phyloP scores from a whole-genome alignment of 1,140 invertebrate genomes.

The Meloidogyne floridensis region DNA sequence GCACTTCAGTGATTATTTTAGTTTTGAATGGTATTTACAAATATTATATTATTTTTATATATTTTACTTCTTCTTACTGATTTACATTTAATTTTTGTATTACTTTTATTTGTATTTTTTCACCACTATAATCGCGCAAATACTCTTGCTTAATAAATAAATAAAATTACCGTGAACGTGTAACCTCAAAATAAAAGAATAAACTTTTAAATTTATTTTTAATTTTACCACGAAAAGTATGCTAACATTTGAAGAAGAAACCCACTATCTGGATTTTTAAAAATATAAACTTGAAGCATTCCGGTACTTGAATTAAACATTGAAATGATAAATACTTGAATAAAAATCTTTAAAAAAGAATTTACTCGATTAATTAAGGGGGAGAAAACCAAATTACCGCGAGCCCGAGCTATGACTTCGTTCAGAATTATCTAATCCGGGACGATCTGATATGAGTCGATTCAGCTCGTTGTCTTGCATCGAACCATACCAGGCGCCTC shows the following conservation, averaged over 20 bases:
- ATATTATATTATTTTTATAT: too few species aligned
- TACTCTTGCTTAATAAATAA: neutral
- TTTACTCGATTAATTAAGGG: neutral
- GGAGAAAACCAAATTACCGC: too few species aligned
- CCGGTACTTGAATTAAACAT: neutral
- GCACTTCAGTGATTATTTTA: too few species aligned
- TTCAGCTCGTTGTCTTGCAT: too few species aligned
- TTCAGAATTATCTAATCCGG: too few species aligned
- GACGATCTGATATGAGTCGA: too few species aligned
- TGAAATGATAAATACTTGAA: slow-evolving; percentile 13
- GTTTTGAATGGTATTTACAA: too few species aligned
- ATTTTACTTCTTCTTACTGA: neutral
- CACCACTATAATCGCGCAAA: too few species aligned
- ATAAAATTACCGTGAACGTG: neutral
- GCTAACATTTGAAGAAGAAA: neutral
- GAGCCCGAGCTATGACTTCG: too few species aligned
- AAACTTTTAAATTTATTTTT: slow-evolving; percentile 9
- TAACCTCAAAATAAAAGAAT: slow-evolving; percentile 4
- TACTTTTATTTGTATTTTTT: too few species aligned
- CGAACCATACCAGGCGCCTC: too few species aligned
- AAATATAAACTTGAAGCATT: slow-evolving; percentile 1
- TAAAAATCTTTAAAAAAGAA: neutral
- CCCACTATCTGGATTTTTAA: neutral
- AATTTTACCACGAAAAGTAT: slow-evolving; percentile 1
- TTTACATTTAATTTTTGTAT: too few species aligned